Evolutionary conservation across 2,113 vertebrate species (phyloP).

Genomic region (Montifringilla adamsi): DNA sequence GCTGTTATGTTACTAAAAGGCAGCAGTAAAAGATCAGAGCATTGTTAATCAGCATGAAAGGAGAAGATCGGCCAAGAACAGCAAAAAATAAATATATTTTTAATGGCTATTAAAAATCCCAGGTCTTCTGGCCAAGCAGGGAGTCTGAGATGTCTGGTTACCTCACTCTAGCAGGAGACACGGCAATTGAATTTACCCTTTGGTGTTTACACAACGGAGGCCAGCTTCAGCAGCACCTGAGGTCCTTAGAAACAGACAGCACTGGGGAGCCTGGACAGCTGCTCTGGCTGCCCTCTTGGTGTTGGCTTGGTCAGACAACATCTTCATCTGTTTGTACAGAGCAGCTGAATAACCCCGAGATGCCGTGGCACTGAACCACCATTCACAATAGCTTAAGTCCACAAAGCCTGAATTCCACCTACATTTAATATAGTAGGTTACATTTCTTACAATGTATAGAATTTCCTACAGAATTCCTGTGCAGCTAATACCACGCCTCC

Average conservation of each 20-base stretch:
- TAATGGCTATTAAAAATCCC: slow-evolving; percentile 29
- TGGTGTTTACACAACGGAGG: neutral
- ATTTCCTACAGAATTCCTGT: neutral
- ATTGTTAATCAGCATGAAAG: slow-evolving; percentile 55
- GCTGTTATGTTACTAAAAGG: slow-evolving; percentile 36
- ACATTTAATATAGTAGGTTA: neutral
- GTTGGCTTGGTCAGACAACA: neutral
- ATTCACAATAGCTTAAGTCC: neutral
- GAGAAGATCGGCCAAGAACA: slow-evolving; percentile 48
- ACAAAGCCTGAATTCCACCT: neutral
- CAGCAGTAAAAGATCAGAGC: slow-evolving; percentile 53
- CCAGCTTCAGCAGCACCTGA: neutral
- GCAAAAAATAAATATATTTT: slow-evolving; percentile 45
- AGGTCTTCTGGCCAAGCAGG: slow-evolving; percentile 33
- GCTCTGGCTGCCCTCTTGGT: neutral
- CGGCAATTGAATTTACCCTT: neutral
- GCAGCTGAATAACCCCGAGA: neutral
- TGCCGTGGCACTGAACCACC: neutral
- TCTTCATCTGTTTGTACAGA: neutral
- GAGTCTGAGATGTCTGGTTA: slow-evolving; percentile 37
- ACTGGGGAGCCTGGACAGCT: neutral
- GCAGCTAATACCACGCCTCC: neutral
- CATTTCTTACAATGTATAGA: neutral
- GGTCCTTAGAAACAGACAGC: neutral
- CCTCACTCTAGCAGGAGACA: slow-evolving; percentile 14